Percentiles rank a stretch among this genome's conserved stretches.
Conservation (phyloP, 2,797 vertebrate genomes). For the Agapornis canus region DNA sequence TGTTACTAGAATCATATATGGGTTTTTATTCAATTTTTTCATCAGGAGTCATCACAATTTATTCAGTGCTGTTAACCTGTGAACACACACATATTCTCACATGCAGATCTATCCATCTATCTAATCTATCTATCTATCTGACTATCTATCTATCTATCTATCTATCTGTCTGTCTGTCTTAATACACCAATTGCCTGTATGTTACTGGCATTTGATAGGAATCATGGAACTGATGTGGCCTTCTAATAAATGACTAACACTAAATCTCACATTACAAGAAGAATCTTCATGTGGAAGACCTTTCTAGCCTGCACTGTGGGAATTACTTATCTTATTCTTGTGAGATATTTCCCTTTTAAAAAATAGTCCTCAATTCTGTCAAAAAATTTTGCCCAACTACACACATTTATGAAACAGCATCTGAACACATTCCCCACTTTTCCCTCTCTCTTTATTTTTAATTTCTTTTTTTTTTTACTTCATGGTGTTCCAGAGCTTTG, state of each 20-base stretch:
- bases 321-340: not conserved
- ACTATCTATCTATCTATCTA: not conserved
- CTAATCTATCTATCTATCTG: not conserved
- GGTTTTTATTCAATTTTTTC: not conserved
- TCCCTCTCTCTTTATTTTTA: not conserved
- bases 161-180: not conserved
- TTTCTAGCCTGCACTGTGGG: not conserved
- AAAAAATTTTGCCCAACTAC: not conserved
- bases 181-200: not conserved
- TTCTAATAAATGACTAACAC: not conserved
- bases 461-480: not conserved
- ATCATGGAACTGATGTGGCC: not conserved
- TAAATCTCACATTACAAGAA: not conserved
- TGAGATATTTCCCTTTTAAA: not conserved
- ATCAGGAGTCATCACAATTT: not conserved
- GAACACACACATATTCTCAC: fast-evolving
- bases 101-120: fast-evolving
- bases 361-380: not conserved
- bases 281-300: not conserved
- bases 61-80: not conserved
- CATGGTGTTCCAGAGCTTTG: fast-evolving
- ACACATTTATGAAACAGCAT: not conserved
- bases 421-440: not conserved
- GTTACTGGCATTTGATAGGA: not conserved
- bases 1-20: not conserved